Evolutionary conservation across 2,797 vertebrate genomes (phyloP).

Genomic region (Cynopterus sphinx): DNA sequence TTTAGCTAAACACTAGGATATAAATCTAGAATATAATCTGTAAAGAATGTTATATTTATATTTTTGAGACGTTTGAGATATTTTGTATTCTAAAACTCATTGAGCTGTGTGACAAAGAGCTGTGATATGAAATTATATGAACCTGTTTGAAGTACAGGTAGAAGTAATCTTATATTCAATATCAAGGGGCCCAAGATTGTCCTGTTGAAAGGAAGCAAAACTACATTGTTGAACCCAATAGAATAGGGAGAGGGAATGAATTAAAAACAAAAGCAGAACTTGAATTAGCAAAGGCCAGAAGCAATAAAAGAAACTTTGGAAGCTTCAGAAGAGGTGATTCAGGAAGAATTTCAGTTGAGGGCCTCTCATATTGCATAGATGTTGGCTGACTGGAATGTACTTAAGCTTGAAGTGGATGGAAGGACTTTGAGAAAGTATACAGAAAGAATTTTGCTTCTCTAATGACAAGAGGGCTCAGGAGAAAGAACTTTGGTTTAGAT

Average conservation of each 20-base stretch:
- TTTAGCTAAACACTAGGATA: constrained; percentile 41
- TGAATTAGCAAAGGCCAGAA: constrained; percentile 45
- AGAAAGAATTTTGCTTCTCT: constrained; percentile 40
- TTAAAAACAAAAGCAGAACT: constrained; percentile 39
- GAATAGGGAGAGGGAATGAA: not conserved
- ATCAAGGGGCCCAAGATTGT: not conserved
- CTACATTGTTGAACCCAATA: not conserved
- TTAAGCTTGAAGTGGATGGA: constrained; percentile 41
- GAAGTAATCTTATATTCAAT: constrained; percentile 6
- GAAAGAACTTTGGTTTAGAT: constrained; percentile 14
- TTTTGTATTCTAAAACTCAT: constrained; percentile 26
- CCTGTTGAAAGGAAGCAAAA: constrained; percentile 35
- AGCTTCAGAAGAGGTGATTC: constrained; percentile 39
- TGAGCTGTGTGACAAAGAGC: constrained; percentile 1
- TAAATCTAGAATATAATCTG: constrained; percentile 64
- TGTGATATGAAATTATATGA: constrained; percentile 9
- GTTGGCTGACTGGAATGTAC: constrained; percentile 21
- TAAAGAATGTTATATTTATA: constrained; percentile 44
- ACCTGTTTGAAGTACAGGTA: not conserved
- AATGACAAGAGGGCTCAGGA: not conserved
- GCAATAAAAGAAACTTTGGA: constrained; percentile 35
- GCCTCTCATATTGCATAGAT: constrained; percentile 17
- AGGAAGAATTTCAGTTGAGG: constrained; percentile 14
- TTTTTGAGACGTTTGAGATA: constrained; percentile 45
- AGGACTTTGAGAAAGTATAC: constrained; percentile 40